Evolutionary conservation across 1,140 invertebrate species (phyloP).

Genomic region (Asobara japonica): DNA sequence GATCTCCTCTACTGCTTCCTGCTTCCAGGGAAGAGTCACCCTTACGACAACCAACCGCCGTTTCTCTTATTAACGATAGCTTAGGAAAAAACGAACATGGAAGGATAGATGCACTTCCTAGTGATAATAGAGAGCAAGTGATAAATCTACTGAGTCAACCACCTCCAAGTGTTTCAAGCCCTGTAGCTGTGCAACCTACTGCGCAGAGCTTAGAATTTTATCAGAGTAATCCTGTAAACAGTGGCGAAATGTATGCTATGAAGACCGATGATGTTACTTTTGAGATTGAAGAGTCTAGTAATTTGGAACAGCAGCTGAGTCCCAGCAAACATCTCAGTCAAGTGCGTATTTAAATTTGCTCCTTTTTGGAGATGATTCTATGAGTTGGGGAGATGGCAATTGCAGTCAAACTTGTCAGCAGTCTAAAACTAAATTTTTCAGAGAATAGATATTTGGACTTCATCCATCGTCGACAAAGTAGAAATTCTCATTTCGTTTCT

Average conservation of each 20-base stretch:
- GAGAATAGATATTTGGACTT: too few species aligned
- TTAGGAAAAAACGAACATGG: neutral
- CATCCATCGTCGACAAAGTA: too few species aligned
- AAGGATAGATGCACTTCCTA: neutral
- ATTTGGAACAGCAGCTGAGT: neutral
- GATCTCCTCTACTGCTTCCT: too few species aligned
- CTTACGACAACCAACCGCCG: too few species aligned
- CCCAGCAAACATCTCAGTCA: conserved; percentile 11
- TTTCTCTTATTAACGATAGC: too few species aligned
- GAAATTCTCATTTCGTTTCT: too few species aligned
- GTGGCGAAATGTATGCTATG: neutral
- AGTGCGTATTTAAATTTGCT: neutral
- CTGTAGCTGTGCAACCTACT: conserved; percentile 51
- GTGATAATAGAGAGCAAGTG: conserved; percentile 51
- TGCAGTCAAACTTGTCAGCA: neutral
- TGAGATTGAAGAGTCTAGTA: neutral
- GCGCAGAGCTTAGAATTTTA: conserved; percentile 43
- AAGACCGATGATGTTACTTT: neutral
- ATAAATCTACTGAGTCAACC: conserved; percentile 52
- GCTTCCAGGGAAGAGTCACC: too few species aligned
- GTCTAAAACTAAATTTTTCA: neutral
- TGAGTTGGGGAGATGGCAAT: too few species aligned
- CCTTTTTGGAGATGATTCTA: neutral
- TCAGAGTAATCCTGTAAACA: neutral
- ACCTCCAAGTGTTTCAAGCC: conserved; percentile 49